Evolutionary conservation across 2,113 vertebrate genomes (phyloP).

Genomic region (Candoia aspera): DNA sequence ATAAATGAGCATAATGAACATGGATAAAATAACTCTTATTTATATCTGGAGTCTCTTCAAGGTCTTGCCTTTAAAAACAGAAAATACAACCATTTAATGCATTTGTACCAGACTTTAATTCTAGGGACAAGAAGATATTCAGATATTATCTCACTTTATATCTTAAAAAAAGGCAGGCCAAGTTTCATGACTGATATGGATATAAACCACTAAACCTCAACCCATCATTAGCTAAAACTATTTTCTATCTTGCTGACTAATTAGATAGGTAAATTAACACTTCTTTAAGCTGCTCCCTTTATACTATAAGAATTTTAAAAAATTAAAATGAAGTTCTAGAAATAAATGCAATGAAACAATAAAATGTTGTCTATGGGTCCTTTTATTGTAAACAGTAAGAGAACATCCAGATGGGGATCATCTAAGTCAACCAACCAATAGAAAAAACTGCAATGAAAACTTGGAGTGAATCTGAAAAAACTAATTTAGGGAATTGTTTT

Average conservation of each 20-base stretch:
- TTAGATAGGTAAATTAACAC: not conserved
- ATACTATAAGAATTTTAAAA: not conserved
- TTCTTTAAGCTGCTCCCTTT: not conserved
- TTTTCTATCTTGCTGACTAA: not conserved
- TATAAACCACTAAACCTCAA: not conserved
- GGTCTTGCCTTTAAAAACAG: not conserved
- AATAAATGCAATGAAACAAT: not conserved
- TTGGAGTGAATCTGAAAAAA: not conserved
- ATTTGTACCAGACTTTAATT: not conserved
- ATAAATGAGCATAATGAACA: not conserved
- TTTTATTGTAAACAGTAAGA: not conserved
- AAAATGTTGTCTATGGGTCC: not conserved
- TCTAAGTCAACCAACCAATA: not conserved
- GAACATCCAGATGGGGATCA: conserved; percentile 10
- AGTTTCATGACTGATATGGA: not conserved
- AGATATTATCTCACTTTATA: not conserved
- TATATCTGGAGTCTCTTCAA: not conserved
- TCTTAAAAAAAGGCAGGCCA: not conserved
- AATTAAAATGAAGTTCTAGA: conserved; percentile 5
- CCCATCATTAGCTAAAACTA: not conserved
- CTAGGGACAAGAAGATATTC: too few species aligned
- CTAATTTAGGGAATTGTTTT: conserved; percentile 35
- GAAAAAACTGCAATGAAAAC: not conserved
- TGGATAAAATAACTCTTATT: not conserved
- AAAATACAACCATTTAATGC: not conserved